Evolutionary conservation across 2,888 invertebrate species (phyloP), one percentile per base, ranked within the genome.

Genomic region (Camptogramma bilineatum): DNA sequence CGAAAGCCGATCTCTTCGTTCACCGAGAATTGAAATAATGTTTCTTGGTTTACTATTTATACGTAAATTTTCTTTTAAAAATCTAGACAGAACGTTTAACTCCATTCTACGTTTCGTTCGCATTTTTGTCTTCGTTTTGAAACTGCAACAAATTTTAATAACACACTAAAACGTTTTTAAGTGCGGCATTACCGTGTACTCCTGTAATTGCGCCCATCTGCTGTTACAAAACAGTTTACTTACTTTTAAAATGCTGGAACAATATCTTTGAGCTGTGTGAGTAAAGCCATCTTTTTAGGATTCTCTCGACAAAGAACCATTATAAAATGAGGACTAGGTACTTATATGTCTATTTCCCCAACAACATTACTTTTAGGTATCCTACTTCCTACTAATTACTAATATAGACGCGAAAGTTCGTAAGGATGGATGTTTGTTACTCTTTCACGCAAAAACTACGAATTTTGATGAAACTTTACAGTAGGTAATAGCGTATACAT

Each of bases 101-200:
- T 42, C 48, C 57, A 57, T 61, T 61, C 52, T 24, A 46, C 53
- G 52, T 58, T 54, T 60, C 39, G 31, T 54, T 60, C 39, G 44
- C 55, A 65, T 69, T 72, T 70, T 64, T 56, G 59, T 68, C 60
- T 66, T 62, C 59, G 44, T 59, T 68, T 71, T 56, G 75, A 78
- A 79, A 77, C 74, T 74, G 73, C 74, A 77, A 78, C 71, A 71
- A 71, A 60, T 72, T 72, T 72, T 71, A 71, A 79, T 76, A 76
- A 76, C 76, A 77, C 78, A 79, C 80, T 87, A 84, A 87, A 88
- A 86, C 80, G 85, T 86, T 87, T 86, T 86, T 83, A 85, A 87
- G 86, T 87, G 86, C 84, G 77, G 79, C 84, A 67, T 68, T 72
- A 71, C 62, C 61, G 71, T 61, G 66, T 66, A 68, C 66, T 58